Evolutionary conservation across 2,797 vertebrate species (phyloP).

Genomic region (Sebastes melanostomus): DNA sequence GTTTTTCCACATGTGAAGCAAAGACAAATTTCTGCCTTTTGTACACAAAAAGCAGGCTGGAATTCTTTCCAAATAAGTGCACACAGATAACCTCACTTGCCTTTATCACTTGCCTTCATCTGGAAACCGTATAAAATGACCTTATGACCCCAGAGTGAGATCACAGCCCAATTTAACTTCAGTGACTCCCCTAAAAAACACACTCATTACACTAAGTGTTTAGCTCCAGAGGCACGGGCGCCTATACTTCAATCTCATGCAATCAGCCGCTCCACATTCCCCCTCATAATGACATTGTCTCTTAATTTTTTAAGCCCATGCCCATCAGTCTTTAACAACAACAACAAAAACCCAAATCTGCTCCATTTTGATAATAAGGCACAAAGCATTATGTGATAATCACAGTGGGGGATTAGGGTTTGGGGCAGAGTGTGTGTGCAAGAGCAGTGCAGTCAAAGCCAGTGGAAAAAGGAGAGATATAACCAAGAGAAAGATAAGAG

Average conservation of each 20-base stretch:
- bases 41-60: too few relatives aligned
- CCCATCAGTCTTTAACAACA: conserved; percentile 66
- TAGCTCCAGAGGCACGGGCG: conserved; percentile 23
- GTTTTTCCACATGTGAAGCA: too few relatives aligned
- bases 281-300: conserved; percentile 62
- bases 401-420: conserved; percentile 73
- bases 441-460: conserved; percentile 63
- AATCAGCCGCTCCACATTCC: conserved; percentile 57
- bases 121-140: conserved; percentile 65
- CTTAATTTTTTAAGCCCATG: conserved; percentile 56
- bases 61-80: neutral
- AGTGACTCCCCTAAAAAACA: conserved; percentile 62
- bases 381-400: conserved; percentile 77
- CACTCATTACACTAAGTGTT: conserved; percentile 77
- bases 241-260: conserved; percentile 52
- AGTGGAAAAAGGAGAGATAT: conserved; percentile 67
- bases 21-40: too few relatives aligned
- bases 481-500: conserved; percentile 70
- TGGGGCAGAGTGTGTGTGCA: conserved; percentile 51
- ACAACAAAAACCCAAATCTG: conserved; percentile 66
- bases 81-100: conserved; percentile 1
- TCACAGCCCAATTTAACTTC: conserved; percentile 70
- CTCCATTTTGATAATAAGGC: conserved; percentile 78
- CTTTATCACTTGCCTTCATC: conserved; percentile 38
- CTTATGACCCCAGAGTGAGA: conserved; percentile 68